Evolutionary conservation across 1,140 invertebrate genomes (phyloP), one percentile per base, ranked within the genome.

Genomic region (Asbolus verrucosus): DNA sequence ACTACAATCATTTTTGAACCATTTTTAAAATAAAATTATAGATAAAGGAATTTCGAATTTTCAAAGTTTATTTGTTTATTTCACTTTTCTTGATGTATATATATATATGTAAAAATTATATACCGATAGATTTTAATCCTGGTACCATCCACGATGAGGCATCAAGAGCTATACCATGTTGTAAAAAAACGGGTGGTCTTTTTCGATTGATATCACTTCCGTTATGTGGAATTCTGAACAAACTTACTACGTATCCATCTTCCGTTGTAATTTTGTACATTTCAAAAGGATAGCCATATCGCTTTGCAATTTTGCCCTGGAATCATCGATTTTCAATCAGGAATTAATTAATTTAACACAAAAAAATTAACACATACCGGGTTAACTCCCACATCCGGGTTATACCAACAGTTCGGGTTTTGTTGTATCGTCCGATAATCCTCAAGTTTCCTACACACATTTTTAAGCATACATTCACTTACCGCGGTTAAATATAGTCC

Each of bases 161-260:
- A 54, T 83, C 85, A 31, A 81, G 82, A 16, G 87, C 77, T 1
- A 90, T 78, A 14, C 89, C 89, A 71, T 90, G 89, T 74, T 91
- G 88, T 0, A 92, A 78, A 9, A 87, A 84, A 2, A 90, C 84
- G 4, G 84, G 80, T 36, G 78, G 38, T 59, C 50, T 67, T 15
- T 38, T 70, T 18, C 19, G 43, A n/a, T 41, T 30, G 14, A 18
- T n/a, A 13, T 18, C 19, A n/a, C 21, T 63, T n/a, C 27, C 41
- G 16, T 41, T 36, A 8, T 71, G 63, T 6, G 85, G 82, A 41
- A 89, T 84, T 36, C 87, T 74, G 67, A 84, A 84, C 6, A 87
- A 15, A 3, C 77, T 78, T 1, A 88, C 71, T 21, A 88, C 80
- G 73, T 87, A 88, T 0, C 85, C 85, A 77, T 88, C 87, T 14